Base-by-base conservation (phyloP, 2,888 invertebrate genomes). In the Spilarctia lutea region DNA sequence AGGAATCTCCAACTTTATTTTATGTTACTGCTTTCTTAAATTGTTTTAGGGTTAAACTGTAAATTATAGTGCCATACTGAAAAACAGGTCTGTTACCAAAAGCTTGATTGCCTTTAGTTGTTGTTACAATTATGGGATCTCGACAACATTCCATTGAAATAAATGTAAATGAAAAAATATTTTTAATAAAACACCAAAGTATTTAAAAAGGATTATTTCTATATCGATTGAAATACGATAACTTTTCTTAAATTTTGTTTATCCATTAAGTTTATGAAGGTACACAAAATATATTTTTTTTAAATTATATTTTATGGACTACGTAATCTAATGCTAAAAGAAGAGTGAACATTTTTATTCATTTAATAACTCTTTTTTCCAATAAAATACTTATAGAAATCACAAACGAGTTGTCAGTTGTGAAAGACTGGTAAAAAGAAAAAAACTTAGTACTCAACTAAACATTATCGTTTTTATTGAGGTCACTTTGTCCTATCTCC, bases 1-100 rank as follows among this genome's bases (percentile, higher is more conserved):
- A 69, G 56, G 27, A 73, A 73, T 48, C 39, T 48, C 27, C 13
- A 11, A 48, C 24, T 68, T 45, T 45, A 45, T 20, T 45, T 68
- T 68, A 27, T 30, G 30, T 20, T 48, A 68, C 48, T 24, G 48
- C 13, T 33, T 68, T 48, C 30, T 68, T 33, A 45, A 68, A 48
- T 20, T 48, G 45, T 33, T 33, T 67, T 48, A 6, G 24, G 11
- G 30, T 30, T 30, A 11, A 24, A 1, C 20, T 48, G 63, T 30
- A 7, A 63, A 63, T 63, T 63, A 63, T 18, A 63, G 30, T 18
- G 63, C 30, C 13, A 63, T 18, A 30, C 30, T 63, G 16, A 27
- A 63, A 30, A 63, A 63, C 7, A 30, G 6, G 18, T 2, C 2
- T 18, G 60, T 10, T 56, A 56, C 42, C 45, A 45, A 45, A 7